phyloP scores from a whole-genome alignment of 2,888 invertebrate species.

The Lycocerus yunnanus region DNA sequence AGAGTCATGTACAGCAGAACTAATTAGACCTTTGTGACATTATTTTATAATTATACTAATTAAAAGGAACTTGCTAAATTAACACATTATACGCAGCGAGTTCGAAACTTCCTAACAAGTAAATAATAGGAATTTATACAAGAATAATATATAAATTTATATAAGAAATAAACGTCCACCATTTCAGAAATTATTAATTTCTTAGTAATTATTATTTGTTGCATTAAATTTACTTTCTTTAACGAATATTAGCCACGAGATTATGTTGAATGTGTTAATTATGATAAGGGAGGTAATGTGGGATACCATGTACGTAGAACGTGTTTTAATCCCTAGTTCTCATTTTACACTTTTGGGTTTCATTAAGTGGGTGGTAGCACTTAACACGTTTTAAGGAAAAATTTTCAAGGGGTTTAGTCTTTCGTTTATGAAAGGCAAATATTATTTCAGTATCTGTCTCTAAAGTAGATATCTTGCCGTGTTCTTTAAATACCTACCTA shows the following conservation, averaged over 20 bases:
- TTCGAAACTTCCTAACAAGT: conserved; percentile 29
- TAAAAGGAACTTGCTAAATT: conserved; percentile 31
- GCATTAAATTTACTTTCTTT: neutral
- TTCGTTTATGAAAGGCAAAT: too few species aligned
- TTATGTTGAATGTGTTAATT: neutral
- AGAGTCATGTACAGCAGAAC: conserved; percentile 22
- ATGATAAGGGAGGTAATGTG: neutral
- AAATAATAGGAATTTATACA: conserved; percentile 28
- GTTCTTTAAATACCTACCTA: too few species aligned
- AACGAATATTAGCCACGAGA: neutral
- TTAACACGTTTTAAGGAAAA: too few species aligned
- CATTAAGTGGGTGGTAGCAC: neutral
- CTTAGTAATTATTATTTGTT: neutral
- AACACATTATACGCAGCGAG: conserved; percentile 30
- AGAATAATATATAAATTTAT: conserved; percentile 17
- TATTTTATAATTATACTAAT: conserved; percentile 32
- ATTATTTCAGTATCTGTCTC: too few species aligned
- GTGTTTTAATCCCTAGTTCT: too few species aligned
- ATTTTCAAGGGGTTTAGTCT: too few species aligned
- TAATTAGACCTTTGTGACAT: conserved; percentile 30
- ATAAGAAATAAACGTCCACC: neutral
- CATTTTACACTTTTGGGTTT: neutral
- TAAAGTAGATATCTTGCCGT: too few species aligned
- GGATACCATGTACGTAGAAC: neutral
- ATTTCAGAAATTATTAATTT: neutral